phyloP scores from a whole-genome alignment of 2,888 invertebrate genomes.

The Torymus tubicola region DNA sequence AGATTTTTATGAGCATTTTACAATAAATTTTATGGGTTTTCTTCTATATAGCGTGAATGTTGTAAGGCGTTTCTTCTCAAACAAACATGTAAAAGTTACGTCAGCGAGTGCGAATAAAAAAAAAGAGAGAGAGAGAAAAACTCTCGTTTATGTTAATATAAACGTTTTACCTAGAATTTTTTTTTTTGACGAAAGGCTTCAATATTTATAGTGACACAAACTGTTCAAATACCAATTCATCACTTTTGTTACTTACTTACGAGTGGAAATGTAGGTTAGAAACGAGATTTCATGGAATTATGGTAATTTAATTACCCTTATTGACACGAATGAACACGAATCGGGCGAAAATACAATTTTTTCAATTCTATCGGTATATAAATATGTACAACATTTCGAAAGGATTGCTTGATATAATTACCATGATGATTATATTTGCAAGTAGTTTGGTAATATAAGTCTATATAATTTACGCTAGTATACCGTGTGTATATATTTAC shows the following conservation, averaged over 20 bases:
- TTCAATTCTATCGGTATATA: too few relatives aligned
- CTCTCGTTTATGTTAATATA: background rate
- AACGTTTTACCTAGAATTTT: constrained; percentile 3
- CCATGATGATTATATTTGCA: too few relatives aligned
- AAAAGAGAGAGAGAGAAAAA: too few relatives aligned
- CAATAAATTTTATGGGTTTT: too few relatives aligned
- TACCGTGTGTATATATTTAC: too few relatives aligned
- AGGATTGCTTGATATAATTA: background rate
- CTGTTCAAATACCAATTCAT: constrained; percentile 14
- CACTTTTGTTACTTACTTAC: background rate
- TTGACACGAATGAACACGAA: background rate
- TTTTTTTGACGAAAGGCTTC: background rate
- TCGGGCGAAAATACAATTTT: too few relatives aligned
- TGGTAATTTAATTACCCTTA: background rate
- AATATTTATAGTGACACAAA: constrained; percentile 18
- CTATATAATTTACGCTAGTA: too few relatives aligned
- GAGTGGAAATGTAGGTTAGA: background rate
- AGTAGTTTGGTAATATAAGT: too few relatives aligned
- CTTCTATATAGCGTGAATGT: background rate
- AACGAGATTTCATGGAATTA: background rate
- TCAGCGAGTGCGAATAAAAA: too few relatives aligned
- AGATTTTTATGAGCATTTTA: too few relatives aligned
- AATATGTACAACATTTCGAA: too few relatives aligned
- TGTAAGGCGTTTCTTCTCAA: background rate
- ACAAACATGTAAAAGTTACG: too few relatives aligned